phyloP scores from a whole-genome alignment of 2,888 invertebrate genomes.

The Empis livida region DNA sequence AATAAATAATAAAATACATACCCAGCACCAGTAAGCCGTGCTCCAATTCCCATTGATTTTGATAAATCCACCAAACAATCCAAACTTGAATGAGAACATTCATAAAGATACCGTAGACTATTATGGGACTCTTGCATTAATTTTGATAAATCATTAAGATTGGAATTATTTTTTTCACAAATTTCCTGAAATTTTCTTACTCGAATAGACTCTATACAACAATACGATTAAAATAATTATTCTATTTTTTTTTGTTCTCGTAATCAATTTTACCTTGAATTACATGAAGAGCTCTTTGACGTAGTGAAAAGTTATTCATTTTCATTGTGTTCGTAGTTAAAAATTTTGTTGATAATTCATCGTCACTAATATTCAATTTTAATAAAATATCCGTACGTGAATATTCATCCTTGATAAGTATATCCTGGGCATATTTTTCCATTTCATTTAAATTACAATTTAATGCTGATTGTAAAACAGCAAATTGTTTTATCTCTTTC shows the following conservation, averaged over 20 bases:
- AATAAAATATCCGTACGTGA: slow-evolving; percentile 52
- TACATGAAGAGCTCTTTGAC: slow-evolving; percentile 81
- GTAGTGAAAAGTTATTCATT: slow-evolving; percentile 58
- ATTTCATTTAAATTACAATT: slow-evolving; percentile 52
- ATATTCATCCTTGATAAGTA: slow-evolving; percentile 54
- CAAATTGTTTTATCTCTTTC: slow-evolving; percentile 51
- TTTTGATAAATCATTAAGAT: slow-evolving; percentile 50
- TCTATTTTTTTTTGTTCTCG: too few relatives aligned
- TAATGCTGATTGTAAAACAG: slow-evolving; percentile 59
- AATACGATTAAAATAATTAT: too few relatives aligned
- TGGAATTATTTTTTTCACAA: slow-evolving; percentile 28
- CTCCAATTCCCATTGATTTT: slow-evolving; percentile 53
- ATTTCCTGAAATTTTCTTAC: slow-evolving; percentile 69
- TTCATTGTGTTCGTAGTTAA: slow-evolving; percentile 51
- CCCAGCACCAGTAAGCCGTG: slow-evolving; percentile 93
- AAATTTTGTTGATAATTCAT: slow-evolving; percentile 51
- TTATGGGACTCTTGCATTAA: slow-evolving; percentile 83
- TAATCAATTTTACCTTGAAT: slow-evolving; percentile 46
- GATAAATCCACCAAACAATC: slow-evolving; percentile 70
- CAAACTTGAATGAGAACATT: slow-evolving; percentile 83
- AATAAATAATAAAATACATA: slow-evolving; percentile 21
- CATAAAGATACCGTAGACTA: slow-evolving; percentile 73
- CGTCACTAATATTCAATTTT: slow-evolving; percentile 42
- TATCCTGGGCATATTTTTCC: slow-evolving; percentile 48
- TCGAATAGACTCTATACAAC: slow-evolving; percentile 73